These are phyloP conservation scores for Pygocentrus nattereri DNA, from an alignment of 2,797 vertebrate species.

Conservation along the genomic window DNA sequence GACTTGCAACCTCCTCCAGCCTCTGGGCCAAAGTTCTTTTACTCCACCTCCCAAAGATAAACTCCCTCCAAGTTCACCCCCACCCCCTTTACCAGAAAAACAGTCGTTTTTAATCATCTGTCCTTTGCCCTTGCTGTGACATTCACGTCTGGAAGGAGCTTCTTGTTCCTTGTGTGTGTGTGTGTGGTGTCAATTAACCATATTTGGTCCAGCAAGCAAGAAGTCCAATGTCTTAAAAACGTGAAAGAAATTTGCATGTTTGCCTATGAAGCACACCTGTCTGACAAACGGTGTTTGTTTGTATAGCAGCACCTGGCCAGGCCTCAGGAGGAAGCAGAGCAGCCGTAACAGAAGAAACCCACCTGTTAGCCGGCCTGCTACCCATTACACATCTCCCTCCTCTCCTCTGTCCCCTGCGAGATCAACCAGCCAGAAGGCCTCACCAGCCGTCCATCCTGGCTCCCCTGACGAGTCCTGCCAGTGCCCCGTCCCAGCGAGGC, in stretches of 20 bases:
- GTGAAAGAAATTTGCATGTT: slow-evolving; percentile 2
- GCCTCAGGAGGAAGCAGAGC: slow-evolving; percentile 21
- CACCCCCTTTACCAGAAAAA: not conserved
- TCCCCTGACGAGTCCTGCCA: slow-evolving; percentile 50
- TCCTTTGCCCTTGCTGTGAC: slow-evolving; percentile 4
- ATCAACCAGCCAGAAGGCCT: slow-evolving; percentile 71
- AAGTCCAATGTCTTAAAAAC: not conserved
- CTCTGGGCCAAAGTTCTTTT: slow-evolving; percentile 67
- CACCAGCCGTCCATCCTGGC: slow-evolving; percentile 74
- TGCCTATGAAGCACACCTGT: slow-evolving; percentile 11
- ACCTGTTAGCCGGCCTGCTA: slow-evolving; percentile 25
- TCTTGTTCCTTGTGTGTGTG: slow-evolving; percentile 4
- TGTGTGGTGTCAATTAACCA: not conserved
- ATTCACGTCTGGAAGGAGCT: slow-evolving; percentile 18
- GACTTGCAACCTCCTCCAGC: slow-evolving; percentile 66
- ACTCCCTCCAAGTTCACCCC: slow-evolving; percentile 3
- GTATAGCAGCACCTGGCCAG: slow-evolving; percentile 10
- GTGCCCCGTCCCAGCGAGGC: slow-evolving; percentile 22
- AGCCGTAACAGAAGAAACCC: slow-evolving; percentile 20
- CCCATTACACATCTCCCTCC: slow-evolving; percentile 10
- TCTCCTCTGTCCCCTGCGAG: slow-evolving; percentile 61
- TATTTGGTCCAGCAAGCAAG: not conserved
- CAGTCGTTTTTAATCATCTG: slow-evolving; percentile 14
- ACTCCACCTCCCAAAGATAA: slow-evolving; percentile 10
- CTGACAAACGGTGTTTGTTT: slow-evolving; percentile 14